Conservation (phyloP, 2,113 vertebrate genomes). For the Nothocercus nigrocapillus region DNA sequence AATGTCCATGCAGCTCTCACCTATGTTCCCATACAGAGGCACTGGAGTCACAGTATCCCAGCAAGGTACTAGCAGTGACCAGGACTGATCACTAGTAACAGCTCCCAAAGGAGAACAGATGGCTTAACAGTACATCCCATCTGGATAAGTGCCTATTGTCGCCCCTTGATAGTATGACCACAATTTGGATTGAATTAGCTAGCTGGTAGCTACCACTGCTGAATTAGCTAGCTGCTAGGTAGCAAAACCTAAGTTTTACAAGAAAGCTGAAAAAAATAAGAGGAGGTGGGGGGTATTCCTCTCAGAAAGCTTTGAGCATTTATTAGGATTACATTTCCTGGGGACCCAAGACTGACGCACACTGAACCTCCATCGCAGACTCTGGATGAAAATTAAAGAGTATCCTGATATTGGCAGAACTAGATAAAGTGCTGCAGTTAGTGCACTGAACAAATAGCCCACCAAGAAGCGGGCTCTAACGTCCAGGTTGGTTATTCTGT, state of each 20-base stretch:
- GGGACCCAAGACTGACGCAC: neutral
- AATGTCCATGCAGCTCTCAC: too few species aligned
- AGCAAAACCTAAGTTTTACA: neutral
- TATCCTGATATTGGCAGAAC: neutral
- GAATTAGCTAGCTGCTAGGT: neutral
- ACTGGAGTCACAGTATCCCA: too few species aligned
- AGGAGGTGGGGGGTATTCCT: neutral
- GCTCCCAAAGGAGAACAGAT: too few species aligned
- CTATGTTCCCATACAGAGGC: too few species aligned
- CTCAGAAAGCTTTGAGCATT: neutral
- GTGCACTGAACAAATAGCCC: neutral
- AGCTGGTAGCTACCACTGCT: too few species aligned
- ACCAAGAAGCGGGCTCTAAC: neutral
- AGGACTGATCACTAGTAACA: too few species aligned
- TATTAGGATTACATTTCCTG: neutral
- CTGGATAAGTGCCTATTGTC: too few species aligned
- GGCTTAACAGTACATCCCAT: too few species aligned
- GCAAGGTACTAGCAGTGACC: too few species aligned
- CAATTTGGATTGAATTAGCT: too few species aligned
- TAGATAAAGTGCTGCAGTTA: neutral
- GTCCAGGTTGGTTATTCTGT: rapidly evolving
- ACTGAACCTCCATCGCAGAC: rapidly evolving
- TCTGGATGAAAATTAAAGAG: neutral
- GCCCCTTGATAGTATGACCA: too few species aligned
- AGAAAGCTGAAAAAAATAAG: neutral